These are phyloP conservation scores for Mesitornis unicolor DNA, from an alignment of 2,113 vertebrate species.

Conservation along the genomic window DNA sequence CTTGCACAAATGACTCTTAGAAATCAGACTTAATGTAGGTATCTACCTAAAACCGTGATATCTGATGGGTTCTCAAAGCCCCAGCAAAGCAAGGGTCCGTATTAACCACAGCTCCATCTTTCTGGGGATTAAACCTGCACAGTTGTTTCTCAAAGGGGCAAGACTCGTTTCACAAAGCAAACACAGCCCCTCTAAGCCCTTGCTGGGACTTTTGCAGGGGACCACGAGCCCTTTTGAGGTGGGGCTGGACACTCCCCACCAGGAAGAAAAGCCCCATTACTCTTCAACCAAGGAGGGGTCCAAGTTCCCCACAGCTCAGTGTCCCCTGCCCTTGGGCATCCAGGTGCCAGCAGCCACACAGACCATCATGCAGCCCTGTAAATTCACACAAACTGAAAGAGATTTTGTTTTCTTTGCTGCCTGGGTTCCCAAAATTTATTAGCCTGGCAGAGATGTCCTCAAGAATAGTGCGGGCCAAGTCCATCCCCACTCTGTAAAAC, in stretches of 20 bases:
- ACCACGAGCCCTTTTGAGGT: not conserved
- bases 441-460: not conserved
- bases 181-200: not conserved
- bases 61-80: too few relatives aligned
- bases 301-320: not conserved
- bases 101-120: not conserved
- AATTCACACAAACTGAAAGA: not conserved
- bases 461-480: not conserved
- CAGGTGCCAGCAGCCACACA: not conserved
- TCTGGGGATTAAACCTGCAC: not conserved
- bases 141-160: not conserved
- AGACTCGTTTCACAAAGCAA: not conserved
- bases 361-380: not conserved
- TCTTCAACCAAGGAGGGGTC: too few relatives aligned
- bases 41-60: too few relatives aligned
- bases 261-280: not conserved
- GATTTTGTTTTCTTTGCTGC: not conserved
- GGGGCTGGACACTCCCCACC: too few relatives aligned
- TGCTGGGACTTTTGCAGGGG: too few relatives aligned
- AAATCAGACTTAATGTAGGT: too few relatives aligned
- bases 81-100: too few relatives aligned
- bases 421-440: not conserved
- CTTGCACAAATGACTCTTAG: too few relatives aligned
- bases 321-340: not conserved
- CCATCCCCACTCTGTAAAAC: not conserved